These are phyloP conservation scores for Sarcophaga variegata DNA, from an alignment of 2,888 invertebrate species.

Conservation along the genomic window DNA sequence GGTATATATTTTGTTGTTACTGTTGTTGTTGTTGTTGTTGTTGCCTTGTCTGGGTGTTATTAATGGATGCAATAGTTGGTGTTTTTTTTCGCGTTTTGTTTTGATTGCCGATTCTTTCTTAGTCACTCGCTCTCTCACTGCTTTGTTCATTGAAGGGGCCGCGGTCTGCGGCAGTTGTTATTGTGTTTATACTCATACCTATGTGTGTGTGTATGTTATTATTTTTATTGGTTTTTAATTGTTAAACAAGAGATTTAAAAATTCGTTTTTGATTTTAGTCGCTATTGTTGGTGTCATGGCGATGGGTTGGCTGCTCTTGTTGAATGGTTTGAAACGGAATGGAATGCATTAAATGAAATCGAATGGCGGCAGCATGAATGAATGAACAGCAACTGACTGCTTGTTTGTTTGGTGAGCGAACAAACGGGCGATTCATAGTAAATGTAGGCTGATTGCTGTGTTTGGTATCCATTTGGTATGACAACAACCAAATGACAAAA, in stretches of 20 bases:
- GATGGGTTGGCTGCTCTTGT: neutral
- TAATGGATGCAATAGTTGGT: constrained; percentile 50
- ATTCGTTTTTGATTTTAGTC: constrained; percentile 41
- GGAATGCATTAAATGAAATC: neutral
- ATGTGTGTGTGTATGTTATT: constrained; percentile 8
- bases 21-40: neutral
- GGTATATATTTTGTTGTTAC: too few relatives aligned
- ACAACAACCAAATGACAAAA: constrained; percentile 50
- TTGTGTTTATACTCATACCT: neutral
- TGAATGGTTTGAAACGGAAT: neutral
- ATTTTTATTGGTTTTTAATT: constrained; percentile 59
- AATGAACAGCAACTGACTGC: neutral
- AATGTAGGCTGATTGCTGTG: constrained; percentile 4
- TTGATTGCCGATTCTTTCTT: constrained; percentile 58
- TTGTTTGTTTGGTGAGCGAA: neutral
- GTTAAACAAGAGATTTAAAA: constrained; percentile 60
- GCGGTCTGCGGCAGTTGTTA: neutral
- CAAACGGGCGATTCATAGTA: neutral
- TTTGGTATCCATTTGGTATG: constrained; percentile 28
- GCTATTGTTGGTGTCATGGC: neutral
- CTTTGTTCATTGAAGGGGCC: neutral
- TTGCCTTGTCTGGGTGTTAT: constrained; percentile 29
- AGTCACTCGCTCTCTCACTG: neutral
- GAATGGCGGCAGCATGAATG: neutral
- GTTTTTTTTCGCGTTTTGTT: constrained; percentile 67